These are phyloP conservation scores for Phortica variegata DNA, from an alignment of 1,140 invertebrate genomes.

Conservation along the genomic window DNA sequence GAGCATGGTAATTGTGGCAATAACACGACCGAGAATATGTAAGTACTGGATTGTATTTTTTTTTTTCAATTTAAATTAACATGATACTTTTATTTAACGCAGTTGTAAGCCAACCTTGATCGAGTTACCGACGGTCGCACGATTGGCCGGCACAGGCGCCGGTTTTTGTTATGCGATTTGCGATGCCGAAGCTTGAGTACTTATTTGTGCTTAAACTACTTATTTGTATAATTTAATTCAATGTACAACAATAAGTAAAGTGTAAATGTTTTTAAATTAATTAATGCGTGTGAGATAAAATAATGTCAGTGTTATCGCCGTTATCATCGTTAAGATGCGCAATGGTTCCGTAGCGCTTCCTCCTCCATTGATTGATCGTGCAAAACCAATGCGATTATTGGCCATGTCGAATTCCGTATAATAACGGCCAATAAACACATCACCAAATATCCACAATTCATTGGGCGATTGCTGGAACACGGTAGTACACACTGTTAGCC, in stretches of 20 bases:
- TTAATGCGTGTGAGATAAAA: neutral
- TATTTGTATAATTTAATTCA: constrained; percentile 4
- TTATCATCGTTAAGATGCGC: constrained; percentile 1
- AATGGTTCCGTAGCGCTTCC: constrained; percentile 1
- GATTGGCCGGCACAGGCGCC: constrained; percentile 44
- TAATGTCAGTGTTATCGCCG: too few species aligned
- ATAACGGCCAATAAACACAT: constrained; percentile 68
- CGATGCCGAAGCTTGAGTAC: constrained; percentile 15
- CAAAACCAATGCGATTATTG: constrained; percentile 67
- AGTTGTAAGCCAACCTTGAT: constrained; percentile 36
- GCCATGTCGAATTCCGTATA: constrained; percentile 70
- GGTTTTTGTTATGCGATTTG: constrained; percentile 49
- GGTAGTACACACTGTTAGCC: constrained; percentile 10
- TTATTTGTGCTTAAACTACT: neutral
- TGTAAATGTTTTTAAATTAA: constrained; percentile 5
- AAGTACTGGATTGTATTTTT: constrained; percentile 2
- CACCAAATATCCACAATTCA: constrained; percentile 38
- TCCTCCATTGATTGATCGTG: constrained; percentile 3
- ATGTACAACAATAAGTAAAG: constrained; percentile 12
- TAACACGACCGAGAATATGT: constrained; percentile 65
- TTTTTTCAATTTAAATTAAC: neutral
- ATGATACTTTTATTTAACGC: constrained; percentile 1
- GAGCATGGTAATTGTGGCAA: constrained; percentile 86
- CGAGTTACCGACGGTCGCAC: constrained; percentile 29
- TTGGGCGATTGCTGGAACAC: constrained; percentile 20